Evolutionary conservation across 2,888 invertebrate species (phyloP).

Genomic region (Amiota communis): DNA sequence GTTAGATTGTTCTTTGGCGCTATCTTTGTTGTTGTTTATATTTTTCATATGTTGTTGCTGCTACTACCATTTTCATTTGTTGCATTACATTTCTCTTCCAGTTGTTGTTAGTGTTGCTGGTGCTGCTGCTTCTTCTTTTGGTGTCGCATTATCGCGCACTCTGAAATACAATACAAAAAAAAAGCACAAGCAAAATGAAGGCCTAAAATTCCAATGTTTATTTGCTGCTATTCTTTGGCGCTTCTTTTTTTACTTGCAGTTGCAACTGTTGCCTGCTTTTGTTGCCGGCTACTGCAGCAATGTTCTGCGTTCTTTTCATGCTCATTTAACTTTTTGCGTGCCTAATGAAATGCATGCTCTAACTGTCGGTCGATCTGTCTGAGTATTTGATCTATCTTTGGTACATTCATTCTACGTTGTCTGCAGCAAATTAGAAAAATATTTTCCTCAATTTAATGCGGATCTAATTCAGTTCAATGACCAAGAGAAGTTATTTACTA

Average conservation of each 20-base stretch:
- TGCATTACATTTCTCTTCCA: slow-evolving; percentile 6
- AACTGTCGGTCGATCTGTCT: slow-evolving; percentile 12
- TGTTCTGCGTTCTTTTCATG: slow-evolving; percentile 7
- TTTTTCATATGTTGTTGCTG: not conserved
- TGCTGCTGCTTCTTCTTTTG: too few relatives aligned
- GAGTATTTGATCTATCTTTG: not conserved
- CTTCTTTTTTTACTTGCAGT: not conserved
- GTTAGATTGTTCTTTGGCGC: slow-evolving; percentile 1
- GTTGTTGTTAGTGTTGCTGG: not conserved
- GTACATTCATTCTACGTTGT: not conserved
- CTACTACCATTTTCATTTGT: not conserved
- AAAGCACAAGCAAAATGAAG: not conserved
- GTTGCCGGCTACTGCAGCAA: not conserved
- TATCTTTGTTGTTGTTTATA: not conserved
- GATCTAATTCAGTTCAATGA: slow-evolving; percentile 11
- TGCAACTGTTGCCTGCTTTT: not conserved
- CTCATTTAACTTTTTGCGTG: slow-evolving; percentile 19
- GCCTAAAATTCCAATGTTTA: not conserved
- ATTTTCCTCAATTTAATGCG: slow-evolving; percentile 5
- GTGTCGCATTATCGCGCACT: too few relatives aligned
- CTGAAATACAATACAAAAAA: too few relatives aligned
- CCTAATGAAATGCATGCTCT: slow-evolving; percentile 19
- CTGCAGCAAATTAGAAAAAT: not conserved
- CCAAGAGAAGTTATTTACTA: slow-evolving; percentile 4
- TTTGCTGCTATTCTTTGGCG: not conserved